These are phyloP conservation scores for Scomber scombrus DNA, from an alignment of 2,113 vertebrate genomes.

Conservation along the genomic window DNA sequence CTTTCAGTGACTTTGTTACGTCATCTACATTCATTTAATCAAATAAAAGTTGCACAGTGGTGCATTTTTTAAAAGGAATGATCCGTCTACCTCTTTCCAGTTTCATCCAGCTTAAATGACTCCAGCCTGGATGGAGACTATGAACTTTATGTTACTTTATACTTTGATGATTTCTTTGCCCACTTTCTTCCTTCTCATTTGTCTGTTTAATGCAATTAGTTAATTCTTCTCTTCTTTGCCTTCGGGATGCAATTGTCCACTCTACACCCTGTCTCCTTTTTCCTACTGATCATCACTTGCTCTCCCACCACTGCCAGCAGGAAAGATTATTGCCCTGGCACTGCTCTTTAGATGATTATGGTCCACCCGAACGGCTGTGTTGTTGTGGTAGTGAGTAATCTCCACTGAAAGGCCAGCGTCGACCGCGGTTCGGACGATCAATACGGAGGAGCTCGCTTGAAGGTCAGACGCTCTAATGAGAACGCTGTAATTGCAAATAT, in stretches of 20 bases:
- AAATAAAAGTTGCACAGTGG: slow-evolving; percentile 4
- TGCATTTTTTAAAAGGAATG: slow-evolving; percentile 5
- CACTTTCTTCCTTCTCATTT: background rate
- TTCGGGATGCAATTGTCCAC: background rate
- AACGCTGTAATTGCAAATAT: slow-evolving; percentile 82
- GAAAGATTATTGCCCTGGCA: slow-evolving; percentile 43
- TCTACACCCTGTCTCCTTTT: background rate
- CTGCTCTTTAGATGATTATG: slow-evolving; percentile 61
- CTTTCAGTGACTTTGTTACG: background rate
- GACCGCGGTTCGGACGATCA: slow-evolving; percentile 65
- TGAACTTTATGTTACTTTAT: background rate
- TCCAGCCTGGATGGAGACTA: no score
- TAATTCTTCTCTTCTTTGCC: background rate
- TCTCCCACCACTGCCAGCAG: slow-evolving; percentile 10
- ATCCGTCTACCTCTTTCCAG: background rate
- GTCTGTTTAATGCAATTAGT: background rate
- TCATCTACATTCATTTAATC: slow-evolving; percentile 34
- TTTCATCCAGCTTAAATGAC: background rate
- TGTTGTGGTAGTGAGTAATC: slow-evolving; percentile 64
- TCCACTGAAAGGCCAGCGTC: slow-evolving; percentile 78
- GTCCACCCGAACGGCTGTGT: slow-evolving; percentile 46
- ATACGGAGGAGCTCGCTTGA: slow-evolving; percentile 76
- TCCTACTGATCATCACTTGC: slow-evolving; percentile 23
- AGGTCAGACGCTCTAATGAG: slow-evolving; percentile 84
- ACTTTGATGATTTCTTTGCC: background rate